phyloP scores from a whole-genome alignment of 1,140 invertebrate genomes.

The Drosophila takahashii region DNA sequence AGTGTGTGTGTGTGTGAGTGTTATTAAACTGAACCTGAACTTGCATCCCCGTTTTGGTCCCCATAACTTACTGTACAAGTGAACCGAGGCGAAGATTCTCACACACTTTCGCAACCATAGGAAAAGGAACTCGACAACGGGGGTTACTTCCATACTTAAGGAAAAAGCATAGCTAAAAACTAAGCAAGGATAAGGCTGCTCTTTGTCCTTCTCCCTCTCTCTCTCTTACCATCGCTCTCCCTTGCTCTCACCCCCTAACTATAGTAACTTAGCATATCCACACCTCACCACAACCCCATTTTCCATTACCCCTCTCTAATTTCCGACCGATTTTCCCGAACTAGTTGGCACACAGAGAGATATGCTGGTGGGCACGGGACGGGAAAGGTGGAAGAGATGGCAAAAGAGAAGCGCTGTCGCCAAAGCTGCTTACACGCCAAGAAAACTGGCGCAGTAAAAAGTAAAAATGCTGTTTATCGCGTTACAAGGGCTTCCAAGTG shows the following conservation, averaged over 20 bases:
- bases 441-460: not conserved
- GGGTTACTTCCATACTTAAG: conserved; percentile 67
- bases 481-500: not conserved
- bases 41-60: conserved; percentile 21
- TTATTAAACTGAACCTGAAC: conserved; percentile 48
- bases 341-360: not conserved
- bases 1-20: conserved; percentile 10
- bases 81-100: conserved; percentile 21
- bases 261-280: conserved; percentile 4
- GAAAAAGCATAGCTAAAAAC: conserved; percentile 44
- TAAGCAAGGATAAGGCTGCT: conserved; percentile 48
- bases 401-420: not conserved
- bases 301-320: not conserved
- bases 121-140: conserved; percentile 38
- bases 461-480: not conserved
- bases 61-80: conserved; percentile 8
- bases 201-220: conserved; percentile 13
- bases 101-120: conserved; percentile 5
- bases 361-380: not conserved
- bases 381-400: not conserved
- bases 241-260: not conserved
- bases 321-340: not conserved
- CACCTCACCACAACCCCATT: not conserved
- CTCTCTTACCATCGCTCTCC: conserved; percentile 4
- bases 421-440: not conserved